Percentiles rank a stretch among this genome's conserved stretches.
Conservation (phyloP, 2,888 invertebrate genomes). For the Chrysomela aeneicollis region DNA sequence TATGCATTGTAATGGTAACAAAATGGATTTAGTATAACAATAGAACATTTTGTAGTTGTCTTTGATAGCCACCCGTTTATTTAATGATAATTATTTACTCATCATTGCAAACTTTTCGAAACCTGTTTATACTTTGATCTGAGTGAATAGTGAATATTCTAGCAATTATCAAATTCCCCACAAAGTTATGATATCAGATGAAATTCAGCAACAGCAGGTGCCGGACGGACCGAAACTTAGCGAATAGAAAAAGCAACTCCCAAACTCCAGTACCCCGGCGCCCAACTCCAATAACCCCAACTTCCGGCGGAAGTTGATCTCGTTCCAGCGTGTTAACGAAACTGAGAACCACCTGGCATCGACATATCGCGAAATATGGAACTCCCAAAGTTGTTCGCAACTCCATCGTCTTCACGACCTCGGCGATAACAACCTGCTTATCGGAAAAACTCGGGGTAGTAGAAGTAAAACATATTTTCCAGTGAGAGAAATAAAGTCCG, state of each 20-base stretch:
- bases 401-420: constrained; percentile 40
- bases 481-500: constrained; percentile 32
- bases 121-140: no score
- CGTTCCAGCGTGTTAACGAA: constrained; percentile 7
- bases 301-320: constrained; percentile 14
- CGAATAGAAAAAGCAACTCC: neutral
- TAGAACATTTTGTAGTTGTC: no score
- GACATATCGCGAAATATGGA: constrained; percentile 39
- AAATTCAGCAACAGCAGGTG: neutral
- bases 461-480: constrained; percentile 25
- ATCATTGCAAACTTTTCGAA: no score
- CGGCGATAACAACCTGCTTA: constrained; percentile 32
- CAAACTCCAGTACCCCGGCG: constrained; percentile 16
- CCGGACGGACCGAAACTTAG: neutral
- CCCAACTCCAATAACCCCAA: constrained; percentile 17
- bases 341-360: constrained; percentile 33
- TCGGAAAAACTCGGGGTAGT: constrained; percentile 16
- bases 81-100: no score
- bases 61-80: no score
- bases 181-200: no score
- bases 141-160: no score
- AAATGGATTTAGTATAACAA: no score
- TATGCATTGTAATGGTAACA: no score
- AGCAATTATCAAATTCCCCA: no score
- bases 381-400: constrained; percentile 38